These are phyloP conservation scores for Amphipoea oculea DNA, from an alignment of 2,888 invertebrate genomes.

Conservation along the genomic window DNA sequence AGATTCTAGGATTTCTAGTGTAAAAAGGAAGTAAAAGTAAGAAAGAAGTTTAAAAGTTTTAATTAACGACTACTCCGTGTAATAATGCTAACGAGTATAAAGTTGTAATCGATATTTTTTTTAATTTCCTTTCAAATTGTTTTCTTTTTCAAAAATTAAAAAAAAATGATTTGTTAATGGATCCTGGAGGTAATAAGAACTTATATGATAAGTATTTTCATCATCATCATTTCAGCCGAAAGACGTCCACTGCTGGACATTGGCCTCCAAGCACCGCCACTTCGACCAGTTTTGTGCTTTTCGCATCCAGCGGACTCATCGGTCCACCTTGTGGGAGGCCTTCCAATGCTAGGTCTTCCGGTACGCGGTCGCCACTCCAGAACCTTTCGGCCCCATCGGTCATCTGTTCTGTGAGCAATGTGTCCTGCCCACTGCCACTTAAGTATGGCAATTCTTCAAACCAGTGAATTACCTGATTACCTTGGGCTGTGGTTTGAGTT, in stretches of 20 bases:
- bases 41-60: neutral
- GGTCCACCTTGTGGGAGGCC: no score
- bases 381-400: no score
- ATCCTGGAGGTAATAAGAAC: neutral
- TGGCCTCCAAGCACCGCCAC: neutral
- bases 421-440: neutral
- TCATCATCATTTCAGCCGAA: neutral
- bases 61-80: neutral
- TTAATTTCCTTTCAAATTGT: neutral
- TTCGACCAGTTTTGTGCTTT: neutral
- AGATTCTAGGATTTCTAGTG: slow-evolving; percentile 8
- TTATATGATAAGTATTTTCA: neutral
- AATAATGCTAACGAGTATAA: neutral
- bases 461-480: no score
- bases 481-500: no score
- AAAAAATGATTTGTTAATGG: no score
- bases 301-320: neutral
- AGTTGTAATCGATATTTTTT: neutral
- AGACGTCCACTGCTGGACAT: neutral
- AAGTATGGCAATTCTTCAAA: no score
- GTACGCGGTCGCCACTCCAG: no score
- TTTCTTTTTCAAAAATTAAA: neutral
- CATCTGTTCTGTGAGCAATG: no score
- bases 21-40: neutral
- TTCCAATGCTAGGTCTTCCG: no score